Base-by-base conservation (phyloP, 2,797 vertebrate genomes). In the Sebastes variabilis region DNA sequence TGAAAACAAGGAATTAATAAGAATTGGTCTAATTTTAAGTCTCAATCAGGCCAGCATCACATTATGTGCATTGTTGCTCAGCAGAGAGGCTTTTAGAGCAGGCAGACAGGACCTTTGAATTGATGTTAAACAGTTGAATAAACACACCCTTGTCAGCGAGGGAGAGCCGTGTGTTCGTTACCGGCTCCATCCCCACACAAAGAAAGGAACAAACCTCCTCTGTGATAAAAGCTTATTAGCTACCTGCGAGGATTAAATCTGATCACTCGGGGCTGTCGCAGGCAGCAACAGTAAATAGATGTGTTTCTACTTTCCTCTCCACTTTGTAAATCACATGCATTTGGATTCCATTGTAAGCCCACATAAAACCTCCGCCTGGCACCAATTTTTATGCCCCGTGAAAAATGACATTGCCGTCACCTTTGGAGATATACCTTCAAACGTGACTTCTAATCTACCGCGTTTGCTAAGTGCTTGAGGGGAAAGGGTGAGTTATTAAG, bases 351-450 rank as follows among this genome's bases (percentile, higher is more conserved):
- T 86, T 88, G 77, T 59, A 64, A 87, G 49, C 58, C 61, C 29
- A 11, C 58, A 75, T 65, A 78, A 83, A 88, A 83, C 59, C 71
- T 87, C 77, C 72, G 72, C 56, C 72, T 77, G 76, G 60, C 72
- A 16, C 78, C 55, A 13, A 16, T 84, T 85, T 83, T 82, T 79
- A 83, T 60, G 75, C 82, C 65, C 76, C 6, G 81, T 85, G 82
- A 91, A 87, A 90, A 89, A 83, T 89, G 89, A 93, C 92, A 90
- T 90, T 92, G 90, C 66, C 18, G 34, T 91, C 89, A 91, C 90
- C 92, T 93, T 91, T 91, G 46, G 73, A 87, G 84, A 92, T 91
- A 87, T 90, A 86, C 85, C 85, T 89, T 87, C 85, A 87, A 92
- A 93, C 74, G 83, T 38, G 81, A 73, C 84, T 83, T 81, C 87